A percentile compares a stretch with the other conserved stretches of the same genome.
Evolutionary conservation across 1,140 invertebrate species (phyloP).

Genomic region (Rhynchophorus ferrugineus): DNA sequence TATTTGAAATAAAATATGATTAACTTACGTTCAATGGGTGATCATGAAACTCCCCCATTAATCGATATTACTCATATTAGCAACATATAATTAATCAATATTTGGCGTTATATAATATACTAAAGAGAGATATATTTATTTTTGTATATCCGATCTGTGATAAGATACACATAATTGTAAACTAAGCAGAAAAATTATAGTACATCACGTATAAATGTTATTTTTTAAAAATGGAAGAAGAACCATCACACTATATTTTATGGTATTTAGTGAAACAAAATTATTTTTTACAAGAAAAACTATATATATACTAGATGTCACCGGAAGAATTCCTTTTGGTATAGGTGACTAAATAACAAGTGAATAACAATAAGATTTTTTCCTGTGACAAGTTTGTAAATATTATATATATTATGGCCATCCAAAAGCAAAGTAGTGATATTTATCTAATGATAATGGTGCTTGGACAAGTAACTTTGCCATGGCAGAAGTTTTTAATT

Average conservation of each 20-base stretch:
- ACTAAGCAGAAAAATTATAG: constrained; percentile 12
- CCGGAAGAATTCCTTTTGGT: too few relatives aligned
- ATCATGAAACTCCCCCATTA: too few relatives aligned
- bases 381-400: neutral
- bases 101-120: too few relatives aligned
- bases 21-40: too few relatives aligned
- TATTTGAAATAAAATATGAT: too few relatives aligned
- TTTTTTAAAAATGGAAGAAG: constrained; percentile 6
- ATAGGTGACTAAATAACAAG: neutral
- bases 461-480: constrained; percentile 11
- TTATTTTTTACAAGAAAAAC: neutral
- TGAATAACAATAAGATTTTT: neutral
- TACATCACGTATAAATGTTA: constrained; percentile 17
- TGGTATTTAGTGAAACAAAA: constrained; percentile 2
- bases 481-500: constrained; percentile 9
- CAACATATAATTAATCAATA: too few relatives aligned
- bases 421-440: constrained; percentile 22
- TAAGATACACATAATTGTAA: constrained; percentile 18
- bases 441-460: constrained; percentile 18
- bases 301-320: neutral
- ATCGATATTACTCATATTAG: too few relatives aligned
- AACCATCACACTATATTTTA: constrained; percentile 12
- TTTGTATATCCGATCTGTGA: constrained; percentile 20
- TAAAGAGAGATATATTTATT: constrained; percentile 19
- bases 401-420: constrained; percentile 12